Evolutionary conservation across 2,888 invertebrate genomes (phyloP).

Genomic region (Lycophotia porphyrea): DNA sequence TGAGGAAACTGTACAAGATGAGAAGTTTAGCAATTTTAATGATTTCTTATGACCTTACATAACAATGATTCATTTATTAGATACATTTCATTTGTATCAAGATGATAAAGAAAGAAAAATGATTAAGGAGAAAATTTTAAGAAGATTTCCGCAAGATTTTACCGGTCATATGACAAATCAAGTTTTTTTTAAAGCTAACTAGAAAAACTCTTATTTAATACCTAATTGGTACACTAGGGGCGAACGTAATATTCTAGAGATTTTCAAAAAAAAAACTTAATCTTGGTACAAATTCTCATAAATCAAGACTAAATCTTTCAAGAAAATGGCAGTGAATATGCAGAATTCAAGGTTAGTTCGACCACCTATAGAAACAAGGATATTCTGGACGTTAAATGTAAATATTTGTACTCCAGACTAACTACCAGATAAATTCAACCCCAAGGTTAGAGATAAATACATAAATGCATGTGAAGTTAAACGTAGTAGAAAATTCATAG

Average conservation of each 20-base stretch:
- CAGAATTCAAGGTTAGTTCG: slow-evolving; percentile 14
- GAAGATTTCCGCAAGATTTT: neutral
- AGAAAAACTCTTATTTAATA: neutral
- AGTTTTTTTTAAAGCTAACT: neutral
- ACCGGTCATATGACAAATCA: neutral
- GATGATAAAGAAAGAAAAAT: no score
- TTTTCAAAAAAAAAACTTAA: neutral
- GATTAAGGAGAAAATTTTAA: no score
- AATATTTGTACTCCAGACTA: slow-evolving; percentile 20
- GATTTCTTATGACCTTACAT: neutral
- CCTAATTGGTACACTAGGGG: neutral
- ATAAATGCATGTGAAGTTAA: neutral
- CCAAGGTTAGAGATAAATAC: neutral
- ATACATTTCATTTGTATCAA: neutral
- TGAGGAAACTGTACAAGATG: slow-evolving; percentile 7
- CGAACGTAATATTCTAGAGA: neutral
- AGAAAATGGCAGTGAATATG: slow-evolving; percentile 10
- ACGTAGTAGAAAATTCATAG: neutral
- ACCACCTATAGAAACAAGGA: slow-evolving; percentile 9
- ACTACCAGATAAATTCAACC: neutral
- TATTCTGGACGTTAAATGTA: slow-evolving; percentile 6
- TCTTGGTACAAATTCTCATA: neutral
- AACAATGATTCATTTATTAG: neutral
- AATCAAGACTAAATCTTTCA: slow-evolving; percentile 2
- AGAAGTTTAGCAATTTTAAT: neutral